Percentiles rank a stretch among this genome's conserved stretches.
Evolutionary conservation across 2,113 vertebrate genomes (phyloP).

Genomic region (Ceyx melanurus): DNA sequence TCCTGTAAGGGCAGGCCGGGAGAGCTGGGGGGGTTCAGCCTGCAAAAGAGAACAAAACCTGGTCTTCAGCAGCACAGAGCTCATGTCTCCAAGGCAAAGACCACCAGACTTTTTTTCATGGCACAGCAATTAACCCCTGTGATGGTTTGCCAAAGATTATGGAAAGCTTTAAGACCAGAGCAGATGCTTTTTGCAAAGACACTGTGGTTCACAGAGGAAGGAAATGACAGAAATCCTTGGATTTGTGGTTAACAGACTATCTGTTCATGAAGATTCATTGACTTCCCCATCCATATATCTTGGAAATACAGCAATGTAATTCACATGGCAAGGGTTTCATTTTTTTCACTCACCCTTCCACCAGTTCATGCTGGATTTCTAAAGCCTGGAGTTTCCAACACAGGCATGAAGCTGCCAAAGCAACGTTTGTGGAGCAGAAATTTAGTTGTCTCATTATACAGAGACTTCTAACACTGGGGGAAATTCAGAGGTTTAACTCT

Average conservation of each 20-base stretch:
- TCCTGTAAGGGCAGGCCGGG: background rate
- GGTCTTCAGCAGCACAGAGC: background rate
- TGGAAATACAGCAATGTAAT: background rate
- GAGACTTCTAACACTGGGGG: background rate
- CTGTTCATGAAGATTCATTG: background rate
- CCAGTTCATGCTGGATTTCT: background rate
- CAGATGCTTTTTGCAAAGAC: background rate
- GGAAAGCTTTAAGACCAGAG: background rate
- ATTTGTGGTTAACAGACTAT: background rate
- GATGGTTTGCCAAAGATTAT: slow-evolving; percentile 19
- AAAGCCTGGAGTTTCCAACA: background rate
- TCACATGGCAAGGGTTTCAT: background rate
- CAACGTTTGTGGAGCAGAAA: background rate
- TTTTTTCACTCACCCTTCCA: background rate
- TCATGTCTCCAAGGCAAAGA: background rate
- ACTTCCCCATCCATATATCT: background rate
- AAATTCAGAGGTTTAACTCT: background rate
- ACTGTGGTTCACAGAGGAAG: slow-evolving; percentile 5
- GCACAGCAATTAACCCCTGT: slow-evolving; percentile 5
- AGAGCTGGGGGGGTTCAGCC: background rate
- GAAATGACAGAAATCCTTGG: slow-evolving; percentile 20
- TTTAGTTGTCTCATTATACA: background rate
- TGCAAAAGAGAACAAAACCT: background rate
- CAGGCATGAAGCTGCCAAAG: background rate
- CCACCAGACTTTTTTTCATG: background rate